phyloP scores from a whole-genome alignment of 2,797 vertebrate species.

The Crax fasciolata region DNA sequence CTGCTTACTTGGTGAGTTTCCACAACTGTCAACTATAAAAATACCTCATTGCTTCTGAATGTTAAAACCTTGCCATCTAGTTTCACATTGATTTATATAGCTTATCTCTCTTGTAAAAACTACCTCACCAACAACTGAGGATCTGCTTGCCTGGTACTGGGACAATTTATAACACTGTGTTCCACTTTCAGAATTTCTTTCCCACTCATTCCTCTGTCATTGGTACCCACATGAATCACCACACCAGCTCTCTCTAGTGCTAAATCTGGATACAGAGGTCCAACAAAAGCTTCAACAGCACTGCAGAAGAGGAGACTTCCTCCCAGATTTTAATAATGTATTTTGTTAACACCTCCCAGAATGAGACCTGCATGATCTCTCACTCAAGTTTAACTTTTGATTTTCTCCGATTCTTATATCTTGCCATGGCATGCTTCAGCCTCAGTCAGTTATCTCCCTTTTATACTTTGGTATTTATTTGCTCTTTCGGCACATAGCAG shows the following conservation, averaged over 20 bases:
- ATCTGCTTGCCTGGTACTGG: conserved; percentile 22
- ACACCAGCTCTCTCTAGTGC: not conserved
- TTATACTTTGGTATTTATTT: not conserved
- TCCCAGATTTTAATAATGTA: not conserved
- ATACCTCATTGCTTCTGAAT: conserved; percentile 11
- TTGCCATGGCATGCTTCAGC: conserved; percentile 7
- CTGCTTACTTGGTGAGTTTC: conserved; percentile 26
- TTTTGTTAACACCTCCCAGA: conserved; percentile 24
- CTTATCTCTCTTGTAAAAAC: conserved; percentile 52
- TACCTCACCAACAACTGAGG: not conserved
- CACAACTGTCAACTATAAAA: conserved; percentile 46
- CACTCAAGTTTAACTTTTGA: conserved; percentile 3
- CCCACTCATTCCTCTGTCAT: not conserved
- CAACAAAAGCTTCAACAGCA: not conserved
- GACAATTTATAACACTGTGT: conserved; percentile 15
- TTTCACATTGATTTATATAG: conserved; percentile 45
- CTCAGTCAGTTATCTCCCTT: not conserved
- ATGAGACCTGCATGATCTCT: not conserved
- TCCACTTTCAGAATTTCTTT: conserved; percentile 7
- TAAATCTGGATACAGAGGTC: not conserved
- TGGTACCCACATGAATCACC: not conserved
- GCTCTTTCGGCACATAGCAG: not conserved
- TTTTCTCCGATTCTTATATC: conserved; percentile 27
- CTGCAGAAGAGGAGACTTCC: not conserved
- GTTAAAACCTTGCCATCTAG: conserved; percentile 15